Conservation (phyloP, 2,113 vertebrate species). For the Centropus bengalensis region DNA sequence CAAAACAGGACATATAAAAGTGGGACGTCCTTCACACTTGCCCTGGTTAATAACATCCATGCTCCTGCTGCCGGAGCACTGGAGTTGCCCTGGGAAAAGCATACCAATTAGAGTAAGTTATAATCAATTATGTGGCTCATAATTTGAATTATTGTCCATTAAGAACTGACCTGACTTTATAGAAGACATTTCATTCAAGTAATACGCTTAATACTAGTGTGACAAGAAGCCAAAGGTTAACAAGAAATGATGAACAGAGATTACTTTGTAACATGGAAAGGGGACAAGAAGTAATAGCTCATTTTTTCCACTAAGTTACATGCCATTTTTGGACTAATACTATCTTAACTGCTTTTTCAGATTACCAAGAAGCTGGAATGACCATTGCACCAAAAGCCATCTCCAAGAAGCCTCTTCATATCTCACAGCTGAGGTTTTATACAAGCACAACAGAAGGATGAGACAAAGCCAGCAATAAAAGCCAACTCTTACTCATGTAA, state of each 20-base stretch:
- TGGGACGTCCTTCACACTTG: conserved; percentile 41
- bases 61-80: not conserved
- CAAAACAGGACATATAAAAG: not conserved
- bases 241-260: not conserved
- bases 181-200: conserved; percentile 3
- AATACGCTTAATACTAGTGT: not conserved
- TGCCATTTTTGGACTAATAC: not conserved
- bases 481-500: not conserved
- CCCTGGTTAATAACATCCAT: conserved; percentile 25
- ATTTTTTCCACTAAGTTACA: not conserved
- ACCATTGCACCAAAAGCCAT: not conserved
- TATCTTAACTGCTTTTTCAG: not conserved
- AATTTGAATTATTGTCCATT: conserved; percentile 57
- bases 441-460: not conserved
- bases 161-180: conserved; percentile 44
- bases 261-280: not conserved
- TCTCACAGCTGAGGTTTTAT: not conserved
- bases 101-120: conserved; percentile 53
- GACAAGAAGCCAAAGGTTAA: not conserved
- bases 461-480: conserved; percentile 1
- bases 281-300: not conserved
- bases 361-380: not conserved
- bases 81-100: conserved; percentile 48
- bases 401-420: not conserved
- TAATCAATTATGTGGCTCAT: conserved; percentile 3